Base-by-base conservation (phyloP, 2,888 invertebrate genomes). In the Pandemis heparana region DNA sequence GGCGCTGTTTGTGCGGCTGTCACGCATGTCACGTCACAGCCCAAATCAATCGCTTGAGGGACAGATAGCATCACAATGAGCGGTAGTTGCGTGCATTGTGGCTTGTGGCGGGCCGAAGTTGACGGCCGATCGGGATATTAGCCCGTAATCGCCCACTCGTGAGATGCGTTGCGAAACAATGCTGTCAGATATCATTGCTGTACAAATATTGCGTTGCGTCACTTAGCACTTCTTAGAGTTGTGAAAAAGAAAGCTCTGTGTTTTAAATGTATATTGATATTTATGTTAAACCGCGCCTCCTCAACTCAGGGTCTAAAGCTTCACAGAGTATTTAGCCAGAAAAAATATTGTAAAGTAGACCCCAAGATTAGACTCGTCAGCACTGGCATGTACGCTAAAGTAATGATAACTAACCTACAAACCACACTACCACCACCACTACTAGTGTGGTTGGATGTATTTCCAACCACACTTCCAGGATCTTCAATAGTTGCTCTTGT, bases 1-100 rank as follows among this genome's bases (percentile, higher is more conserved):
- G 69, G 74, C 64, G 74, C 41, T 65, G 69, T 69, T 73, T 74
- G 74, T 74, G 70, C 69, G 65, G 4, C 71, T 62, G 72, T 72
- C 72, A 72, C 68, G 63, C 23, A 38, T 56, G 69, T 69, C 69
- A 69, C 68, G 70, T 70, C 70, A 74, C 68, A 62, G 23, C 68
- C 32, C 70, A 64, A 23, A 56, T 69, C 73, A 39, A 32, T 59
- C 65, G 61, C 18, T 16, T 32, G 61, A 51, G 51, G 32, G 43
- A 48, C 18, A 73, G 73, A 74, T 70, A 70, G 41, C 65, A 70
- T 70, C 74, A 69, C 73, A 71, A 71, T 71, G 53, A 63, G 72
- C 72, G 38, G 72, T 62, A 72, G 71, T 71, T 71, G 66, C 23
- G 68, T 18, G 61, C 53, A 67, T 67, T 72, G 73, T 69, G 67